These are phyloP conservation scores for Ginglymostoma cirratum DNA, from an alignment of 2,113 vertebrate species.

Conservation along the genomic window DNA sequence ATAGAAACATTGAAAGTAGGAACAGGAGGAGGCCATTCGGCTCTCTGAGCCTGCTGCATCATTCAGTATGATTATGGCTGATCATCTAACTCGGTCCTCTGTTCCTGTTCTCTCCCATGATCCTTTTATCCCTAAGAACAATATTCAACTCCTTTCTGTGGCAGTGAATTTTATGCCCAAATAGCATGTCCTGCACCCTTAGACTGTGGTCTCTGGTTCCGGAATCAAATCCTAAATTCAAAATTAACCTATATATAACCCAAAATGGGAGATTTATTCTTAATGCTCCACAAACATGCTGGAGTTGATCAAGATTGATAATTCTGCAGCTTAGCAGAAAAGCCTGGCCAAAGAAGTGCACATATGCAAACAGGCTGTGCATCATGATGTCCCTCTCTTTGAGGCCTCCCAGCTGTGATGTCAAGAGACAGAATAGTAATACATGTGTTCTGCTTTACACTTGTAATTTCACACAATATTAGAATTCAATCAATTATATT, in stretches of 20 bases:
- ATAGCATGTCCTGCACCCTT: too few relatives aligned
- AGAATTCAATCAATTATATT: neutral
- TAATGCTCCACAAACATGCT: neutral
- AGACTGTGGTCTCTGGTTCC: too few relatives aligned
- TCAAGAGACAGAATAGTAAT: neutral
- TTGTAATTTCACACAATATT: neutral
- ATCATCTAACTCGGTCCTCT: too few relatives aligned
- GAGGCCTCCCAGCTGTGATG: neutral
- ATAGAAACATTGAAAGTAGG: neutral
- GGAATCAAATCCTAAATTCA: neutral
- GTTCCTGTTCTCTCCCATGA: too few relatives aligned
- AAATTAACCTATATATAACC: neutral
- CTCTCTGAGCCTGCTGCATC: too few relatives aligned
- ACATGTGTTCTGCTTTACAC: neutral
- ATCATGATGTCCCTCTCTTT: neutral
- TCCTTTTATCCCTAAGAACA: too few relatives aligned
- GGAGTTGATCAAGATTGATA: neutral
- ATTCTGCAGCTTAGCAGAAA: neutral
- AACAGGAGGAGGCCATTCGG: too few relatives aligned
- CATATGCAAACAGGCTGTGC: neutral
- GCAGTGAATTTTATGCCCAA: too few relatives aligned
- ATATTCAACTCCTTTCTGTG: too few relatives aligned
- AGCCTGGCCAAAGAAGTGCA: neutral
- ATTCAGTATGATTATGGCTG: too few relatives aligned
- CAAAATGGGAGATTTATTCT: neutral